Base-by-base conservation (phyloP, 2,888 invertebrate species). In the Drosophila helvetica region DNA sequence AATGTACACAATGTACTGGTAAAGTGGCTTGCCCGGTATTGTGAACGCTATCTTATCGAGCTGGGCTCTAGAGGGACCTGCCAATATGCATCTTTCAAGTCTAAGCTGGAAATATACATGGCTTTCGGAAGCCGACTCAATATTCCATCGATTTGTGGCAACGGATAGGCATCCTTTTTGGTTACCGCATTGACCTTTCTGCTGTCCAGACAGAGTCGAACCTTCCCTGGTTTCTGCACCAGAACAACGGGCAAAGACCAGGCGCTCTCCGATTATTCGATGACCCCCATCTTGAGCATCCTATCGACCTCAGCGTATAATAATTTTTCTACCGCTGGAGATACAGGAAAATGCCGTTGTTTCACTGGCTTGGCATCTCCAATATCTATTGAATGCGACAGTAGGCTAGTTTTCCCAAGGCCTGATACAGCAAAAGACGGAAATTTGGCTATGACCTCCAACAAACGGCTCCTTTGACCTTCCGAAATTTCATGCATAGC, bases 181-280 rank as follows among this genome's bases (percentile, higher is more conserved):
- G 30, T 30, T 4, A 30, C 18, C 2, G 17, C 51, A 25, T 51
- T 51, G 12, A 51, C 51, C n/a, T 51, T 79, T 7, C 89, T 46
- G 6, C 78, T 84, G 47, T 90, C 89, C 0, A 90, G 60, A 33
- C 87, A 88, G 1, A 89, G 75, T 0, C 86, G 56, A 9, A 75
- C 74, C 7, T 72, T 77, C 0, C 79, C 80, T 8, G 65, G 70
- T 53, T 89, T 89, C 5, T 62, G 55, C 0, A 27, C 27, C 2
- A 27, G 27, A 27, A 27, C 27, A 27, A 27, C 27, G 27, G 27
- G 27, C 27, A 9, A 87, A 27, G 27, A 50, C 27, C 50, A 25
- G 6, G 25, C 50, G 27, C 50, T 50, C 9, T 27, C 27, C 9
- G 27, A 27, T 9, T 27, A 9, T 9, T 50, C 50, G 3, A 27